Conservation (phyloP, 2,797 vertebrate genomes). For the Chaetophractus vellerosus region DNA sequence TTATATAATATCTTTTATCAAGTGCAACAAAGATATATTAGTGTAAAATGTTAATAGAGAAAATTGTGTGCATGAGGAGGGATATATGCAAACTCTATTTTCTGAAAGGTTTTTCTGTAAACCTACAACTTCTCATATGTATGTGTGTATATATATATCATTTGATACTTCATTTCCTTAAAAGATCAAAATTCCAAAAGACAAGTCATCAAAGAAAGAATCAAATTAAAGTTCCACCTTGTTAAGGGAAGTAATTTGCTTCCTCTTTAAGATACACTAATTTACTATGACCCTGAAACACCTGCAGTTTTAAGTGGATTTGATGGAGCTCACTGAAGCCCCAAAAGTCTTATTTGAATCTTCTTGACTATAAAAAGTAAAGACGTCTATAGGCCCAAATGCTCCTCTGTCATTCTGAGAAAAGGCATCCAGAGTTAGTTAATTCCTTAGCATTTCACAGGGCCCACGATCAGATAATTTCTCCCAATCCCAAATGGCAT, state of each 20-base stretch:
- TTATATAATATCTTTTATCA: too few species aligned
- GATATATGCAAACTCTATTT: too few species aligned
- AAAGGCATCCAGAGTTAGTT: background rate
- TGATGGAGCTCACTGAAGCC: background rate
- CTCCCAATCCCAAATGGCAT: background rate
- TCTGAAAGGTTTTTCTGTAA: too few species aligned
- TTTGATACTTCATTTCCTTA: background rate
- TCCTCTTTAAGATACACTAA: background rate
- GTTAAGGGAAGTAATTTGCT: background rate
- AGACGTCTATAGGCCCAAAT: background rate
- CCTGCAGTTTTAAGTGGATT: background rate
- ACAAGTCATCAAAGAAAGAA: background rate
- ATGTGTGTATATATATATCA: too few species aligned
- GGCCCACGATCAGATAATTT: background rate
- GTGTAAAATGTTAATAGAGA: too few species aligned
- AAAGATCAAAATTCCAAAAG: background rate
- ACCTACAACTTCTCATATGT: too few species aligned
- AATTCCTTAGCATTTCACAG: background rate
- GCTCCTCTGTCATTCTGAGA: background rate
- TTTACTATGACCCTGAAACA: background rate
- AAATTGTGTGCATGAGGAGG: too few species aligned
- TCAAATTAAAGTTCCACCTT: background rate
- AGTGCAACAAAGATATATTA: too few species aligned
- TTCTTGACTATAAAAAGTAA: background rate
- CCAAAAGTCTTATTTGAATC: background rate